Evolutionary conservation across 2,113 vertebrate species (phyloP), one percentile per base, ranked within the genome.

Genomic region (Centropus bengalensis): DNA sequence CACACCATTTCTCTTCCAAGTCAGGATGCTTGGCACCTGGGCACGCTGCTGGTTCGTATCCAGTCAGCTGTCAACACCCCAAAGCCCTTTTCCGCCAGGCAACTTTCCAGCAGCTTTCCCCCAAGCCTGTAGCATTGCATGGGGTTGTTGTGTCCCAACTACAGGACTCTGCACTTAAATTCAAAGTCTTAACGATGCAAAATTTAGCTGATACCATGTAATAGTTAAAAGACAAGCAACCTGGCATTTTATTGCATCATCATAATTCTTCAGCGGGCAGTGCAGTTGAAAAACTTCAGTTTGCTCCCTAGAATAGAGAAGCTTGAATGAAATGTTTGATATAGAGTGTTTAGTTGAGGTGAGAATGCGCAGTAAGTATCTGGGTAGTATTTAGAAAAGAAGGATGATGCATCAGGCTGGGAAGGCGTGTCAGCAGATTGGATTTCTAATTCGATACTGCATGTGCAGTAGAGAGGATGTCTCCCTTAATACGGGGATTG

Each of bases 381-480:
- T 5, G 7, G 82, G 14, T 3, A 18, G 17, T 11, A 40, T 67
- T 63, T 75, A 56, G 52, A 86, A 86, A 69, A 85, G 32, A 44
- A 90, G 44, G 55, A 52, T 60, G 33, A 40, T 13, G 56, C 8
- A 19, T 21, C 23, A 73, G 49, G 54, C 45, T 81, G 40, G 62
- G 52, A 93, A 82, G 49, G 55, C 1, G 0, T 10, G 22, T 42
- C 58, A 87, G 56, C 63, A 89, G 30, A 36, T 3, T 89, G 84
- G 66, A 70, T 79, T 78, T 83, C 85, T 89, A 95, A 84, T 64
- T 87, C 87, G 40, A 63, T 45, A 51, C 22, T 27, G 56, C 82
- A 90, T 40, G 83, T 78, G 76, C 64, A 40, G 76, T 56, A 90
- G 95, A 88, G 86, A 23, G 10, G 83, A 90, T 94, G 88, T 56